A percentile compares a stretch with the other conserved stretches of the same genome.
Evolutionary conservation across 2,797 vertebrate genomes (phyloP).

Genomic region (Alfaro cultratus): DNA sequence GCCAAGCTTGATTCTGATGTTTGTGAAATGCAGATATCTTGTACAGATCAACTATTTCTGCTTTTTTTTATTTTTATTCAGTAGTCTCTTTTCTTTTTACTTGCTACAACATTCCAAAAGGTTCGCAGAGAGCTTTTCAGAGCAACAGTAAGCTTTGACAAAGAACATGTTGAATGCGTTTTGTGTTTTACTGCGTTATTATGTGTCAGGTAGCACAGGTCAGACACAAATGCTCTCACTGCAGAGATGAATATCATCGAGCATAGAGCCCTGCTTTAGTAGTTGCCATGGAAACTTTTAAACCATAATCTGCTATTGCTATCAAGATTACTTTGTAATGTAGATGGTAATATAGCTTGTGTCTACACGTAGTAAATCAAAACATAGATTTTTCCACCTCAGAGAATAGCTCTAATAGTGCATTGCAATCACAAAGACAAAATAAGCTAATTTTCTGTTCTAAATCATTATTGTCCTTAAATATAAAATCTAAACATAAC

Average conservation of each 20-base stretch:
- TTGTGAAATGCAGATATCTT: conserved; percentile 21
- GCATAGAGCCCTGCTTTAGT: conserved; percentile 39
- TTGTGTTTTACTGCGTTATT: conserved; percentile 28
- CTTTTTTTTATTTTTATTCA: conserved; percentile 25
- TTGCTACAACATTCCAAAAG: conserved; percentile 17
- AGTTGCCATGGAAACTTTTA: conserved; percentile 69
- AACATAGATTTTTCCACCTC: background rate
- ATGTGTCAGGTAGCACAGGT: conserved; percentile 42
- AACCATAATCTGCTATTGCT: conserved; percentile 49
- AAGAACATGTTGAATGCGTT: conserved; percentile 3
- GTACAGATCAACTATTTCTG: conserved; percentile 12
- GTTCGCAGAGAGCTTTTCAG: conserved; percentile 30
- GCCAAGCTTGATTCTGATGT: conserved; percentile 21
- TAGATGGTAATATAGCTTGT: conserved; percentile 25
- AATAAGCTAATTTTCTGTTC: background rate
- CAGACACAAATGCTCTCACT: conserved; percentile 43
- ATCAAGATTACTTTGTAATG: conserved; percentile 13
- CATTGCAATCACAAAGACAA: background rate
- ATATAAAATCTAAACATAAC: conserved; percentile 3
- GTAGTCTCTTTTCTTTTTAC: conserved; percentile 24
- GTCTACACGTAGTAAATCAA: background rate
- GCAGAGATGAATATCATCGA: conserved; percentile 31
- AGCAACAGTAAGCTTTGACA: conserved; percentile 22
- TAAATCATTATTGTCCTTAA: background rate
- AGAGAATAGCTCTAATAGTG: background rate